Base-by-base conservation (phyloP, 2,888 invertebrate genomes). In the Philonicus albiceps region DNA sequence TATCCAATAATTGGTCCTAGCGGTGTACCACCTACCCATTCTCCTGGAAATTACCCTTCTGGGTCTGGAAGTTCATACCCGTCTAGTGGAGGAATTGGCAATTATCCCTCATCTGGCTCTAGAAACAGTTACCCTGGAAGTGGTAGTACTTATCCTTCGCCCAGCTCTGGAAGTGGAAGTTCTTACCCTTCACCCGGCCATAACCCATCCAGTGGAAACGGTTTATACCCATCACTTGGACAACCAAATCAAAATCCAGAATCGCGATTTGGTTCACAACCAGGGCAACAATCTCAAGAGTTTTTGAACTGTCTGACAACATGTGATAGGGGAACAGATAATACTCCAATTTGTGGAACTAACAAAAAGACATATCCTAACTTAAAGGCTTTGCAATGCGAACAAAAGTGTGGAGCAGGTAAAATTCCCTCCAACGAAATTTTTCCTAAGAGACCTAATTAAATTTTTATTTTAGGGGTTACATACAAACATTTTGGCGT, bases 401-500 rank as follows among this genome's bases (percentile, higher is more conserved):
- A 72, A 4, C 37, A 84, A 8, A 40, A n/a, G 13, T 84, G 84
- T 84, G 84, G 84, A 43, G 84, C 84, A 72, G 84, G 84, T 84
- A 64, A 84, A 13, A 27, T 27, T 3, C 22, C n/a, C 2, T n/a
- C 13, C n/a, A 40, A 76, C 37, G n/a, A 19, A 7, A 37, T 37
- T 19, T 40, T 8, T 22, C 22, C 2, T 31, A 27, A 16, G 16
- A 11, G n/a, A n/a, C n/a, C 11, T 37, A 30, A 74, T 74, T 4
- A 16, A 49, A 16, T 1, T 74, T 34, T 22, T 31, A 8, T 74
- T 74, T 7, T 31, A 74, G 74, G 30, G 0, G 74, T 74, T 2
- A 30, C 30, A 74, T 74, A 74, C 74, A 74, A 74, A n/a, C 74
- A 74, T 7, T 30, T 16, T 74, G 74, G 74, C 16, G 30, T 11